A percentile compares a stretch with the other conserved stretches of the same genome.
Conservation (phyloP, 2,888 invertebrate genomes). For the Dinocampus coccinellae region DNA sequence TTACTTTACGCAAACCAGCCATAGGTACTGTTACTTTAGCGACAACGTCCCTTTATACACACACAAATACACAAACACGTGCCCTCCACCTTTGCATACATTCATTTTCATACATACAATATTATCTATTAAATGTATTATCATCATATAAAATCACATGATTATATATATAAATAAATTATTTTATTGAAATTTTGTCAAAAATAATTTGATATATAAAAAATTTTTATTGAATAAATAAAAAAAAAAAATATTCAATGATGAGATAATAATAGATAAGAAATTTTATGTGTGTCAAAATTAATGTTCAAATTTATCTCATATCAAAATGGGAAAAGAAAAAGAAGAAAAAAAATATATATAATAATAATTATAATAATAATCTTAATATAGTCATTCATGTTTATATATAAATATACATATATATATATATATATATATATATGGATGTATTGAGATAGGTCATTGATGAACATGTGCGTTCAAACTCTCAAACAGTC, state of each 20-base stretch:
- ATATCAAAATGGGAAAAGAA: background rate
- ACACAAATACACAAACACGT: conserved; percentile 37
- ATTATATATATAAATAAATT: background rate
- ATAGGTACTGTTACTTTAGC: conserved; percentile 67
- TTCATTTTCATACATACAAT: background rate
- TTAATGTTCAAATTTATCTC: background rate
- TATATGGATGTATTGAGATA: conserved; percentile 62
- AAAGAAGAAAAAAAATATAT: background rate
- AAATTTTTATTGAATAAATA: background rate
- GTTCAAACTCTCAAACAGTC: conserved; percentile 50
- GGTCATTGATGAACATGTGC: conserved; percentile 51
- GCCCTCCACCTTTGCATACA: conserved; percentile 3
- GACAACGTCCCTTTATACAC: conserved; percentile 61
- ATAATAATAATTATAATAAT: no score
- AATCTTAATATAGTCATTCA: conserved; percentile 6
- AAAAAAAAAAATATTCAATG: background rate
- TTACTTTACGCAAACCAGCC: conserved; percentile 63
- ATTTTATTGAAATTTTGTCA: background rate
- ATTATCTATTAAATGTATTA: conserved; percentile 1
- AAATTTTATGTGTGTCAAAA: background rate
- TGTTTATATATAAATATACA: background rate
- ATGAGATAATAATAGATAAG: conserved; percentile 2
- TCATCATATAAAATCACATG: background rate
- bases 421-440: no score
- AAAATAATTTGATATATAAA: background rate